phyloP scores from a whole-genome alignment of 2,888 invertebrate species.

The Polymixis lichenea region DNA sequence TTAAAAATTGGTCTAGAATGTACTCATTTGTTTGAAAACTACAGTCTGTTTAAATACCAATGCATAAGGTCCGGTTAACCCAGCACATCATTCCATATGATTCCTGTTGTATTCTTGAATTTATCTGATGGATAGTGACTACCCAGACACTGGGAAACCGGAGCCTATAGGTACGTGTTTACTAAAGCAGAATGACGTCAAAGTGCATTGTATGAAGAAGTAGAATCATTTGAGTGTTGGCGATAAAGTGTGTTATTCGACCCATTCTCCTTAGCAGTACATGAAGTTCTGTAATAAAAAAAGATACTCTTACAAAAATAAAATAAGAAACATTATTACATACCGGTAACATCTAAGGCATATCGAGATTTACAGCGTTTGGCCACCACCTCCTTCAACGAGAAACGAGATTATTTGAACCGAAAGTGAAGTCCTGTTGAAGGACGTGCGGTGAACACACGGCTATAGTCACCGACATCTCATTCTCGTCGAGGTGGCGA shows the following conservation, averaged over 20 bases:
- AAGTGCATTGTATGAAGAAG: constrained; percentile 80
- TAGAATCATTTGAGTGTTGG: constrained; percentile 78
- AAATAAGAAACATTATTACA: neutral
- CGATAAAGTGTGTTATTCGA: constrained; percentile 74
- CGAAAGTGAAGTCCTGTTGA: neutral
- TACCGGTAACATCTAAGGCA: too few relatives aligned
- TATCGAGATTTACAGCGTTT: neutral
- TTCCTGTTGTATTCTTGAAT: neutral
- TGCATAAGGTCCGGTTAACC: neutral
- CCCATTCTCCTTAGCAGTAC: constrained; percentile 81
- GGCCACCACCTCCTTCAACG: neutral
- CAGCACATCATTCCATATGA: neutral
- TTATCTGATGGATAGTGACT: neutral
- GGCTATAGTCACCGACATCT: neutral
- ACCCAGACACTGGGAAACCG: neutral
- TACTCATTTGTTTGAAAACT: constrained; percentile 26
- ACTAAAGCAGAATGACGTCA: constrained; percentile 65
- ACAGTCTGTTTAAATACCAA: neutral
- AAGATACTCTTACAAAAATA: neutral
- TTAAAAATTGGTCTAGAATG: constrained; percentile 21
- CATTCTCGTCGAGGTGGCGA: neutral
- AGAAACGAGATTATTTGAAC: neutral
- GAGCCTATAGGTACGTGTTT: neutral
- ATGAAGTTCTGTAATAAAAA: constrained; percentile 81
- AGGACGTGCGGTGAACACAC: neutral